phyloP scores from a whole-genome alignment of 2,888 invertebrate species.

The Leptopilina syphax region DNA sequence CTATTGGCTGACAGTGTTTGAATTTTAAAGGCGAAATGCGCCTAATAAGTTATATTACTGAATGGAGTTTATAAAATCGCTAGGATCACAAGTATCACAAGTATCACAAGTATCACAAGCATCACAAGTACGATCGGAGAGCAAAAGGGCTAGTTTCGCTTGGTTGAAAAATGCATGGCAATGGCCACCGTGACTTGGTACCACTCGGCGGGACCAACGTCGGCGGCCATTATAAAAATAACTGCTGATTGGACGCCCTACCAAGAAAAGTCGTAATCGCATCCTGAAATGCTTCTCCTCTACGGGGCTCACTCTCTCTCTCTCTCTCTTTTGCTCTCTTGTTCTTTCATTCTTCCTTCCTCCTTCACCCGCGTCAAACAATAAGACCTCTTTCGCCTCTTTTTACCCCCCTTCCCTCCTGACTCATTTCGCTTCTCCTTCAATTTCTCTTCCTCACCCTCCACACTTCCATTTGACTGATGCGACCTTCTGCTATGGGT shows the following conservation, averaged over 20 bases:
- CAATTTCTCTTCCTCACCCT: constrained; percentile 23
- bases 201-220: constrained; percentile 56
- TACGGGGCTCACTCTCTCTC: constrained; percentile 47
- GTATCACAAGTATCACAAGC: not conserved
- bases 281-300: constrained; percentile 70
- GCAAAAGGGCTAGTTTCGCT: constrained; percentile 65
- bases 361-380: constrained; percentile 41
- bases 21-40: no score
- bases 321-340: constrained; percentile 22
- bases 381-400: constrained; percentile 34
- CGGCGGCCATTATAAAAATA: constrained; percentile 76
- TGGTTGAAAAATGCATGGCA: constrained; percentile 63
- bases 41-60: no score
- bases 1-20: no score
- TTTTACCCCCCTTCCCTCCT: constrained; percentile 3
- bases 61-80: no score
- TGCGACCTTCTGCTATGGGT: constrained; percentile 29
- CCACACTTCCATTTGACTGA: constrained; percentile 4
- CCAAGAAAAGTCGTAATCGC: constrained; percentile 77
- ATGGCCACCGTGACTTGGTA: constrained; percentile 61
- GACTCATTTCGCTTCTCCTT: constrained; percentile 36
- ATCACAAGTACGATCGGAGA: constrained; percentile 27
- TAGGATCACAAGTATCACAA: not conserved
- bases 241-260: constrained; percentile 76
- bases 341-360: constrained; percentile 17